Evolutionary conservation across 2,797 vertebrate species (phyloP).

Genomic region (Parauchenoglanis punctatus): DNA sequence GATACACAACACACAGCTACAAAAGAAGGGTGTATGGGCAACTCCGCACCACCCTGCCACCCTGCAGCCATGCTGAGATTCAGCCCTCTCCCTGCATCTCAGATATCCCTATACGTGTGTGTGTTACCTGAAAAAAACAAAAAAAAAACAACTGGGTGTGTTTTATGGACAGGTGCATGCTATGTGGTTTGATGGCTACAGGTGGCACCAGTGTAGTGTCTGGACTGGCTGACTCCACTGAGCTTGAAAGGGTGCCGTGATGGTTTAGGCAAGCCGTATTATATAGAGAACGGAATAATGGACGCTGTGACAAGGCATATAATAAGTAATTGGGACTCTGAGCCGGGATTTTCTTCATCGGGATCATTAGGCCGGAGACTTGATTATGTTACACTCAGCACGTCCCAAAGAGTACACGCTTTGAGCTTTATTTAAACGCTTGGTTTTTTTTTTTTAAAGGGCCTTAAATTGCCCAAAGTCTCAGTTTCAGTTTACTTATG

Average conservation of each 20-base stretch:
- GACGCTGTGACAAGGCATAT: slow-evolving; percentile 75
- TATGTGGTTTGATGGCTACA: slow-evolving; percentile 73
- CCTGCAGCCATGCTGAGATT: slow-evolving; percentile 29
- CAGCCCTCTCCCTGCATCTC: slow-evolving; percentile 40
- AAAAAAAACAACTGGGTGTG: slow-evolving; percentile 63
- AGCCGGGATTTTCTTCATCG: slow-evolving; percentile 67
- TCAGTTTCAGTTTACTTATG: slow-evolving; percentile 69
- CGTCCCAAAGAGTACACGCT: slow-evolving; percentile 61
- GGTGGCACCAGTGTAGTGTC: slow-evolving; percentile 72
- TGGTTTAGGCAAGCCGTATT: slow-evolving; percentile 69
- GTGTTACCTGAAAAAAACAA: slow-evolving; percentile 52
- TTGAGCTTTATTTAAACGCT: slow-evolving; percentile 56
- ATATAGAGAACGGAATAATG: slow-evolving; percentile 74
- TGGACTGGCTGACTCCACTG: slow-evolving; percentile 78
- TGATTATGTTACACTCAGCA: slow-evolving; percentile 71
- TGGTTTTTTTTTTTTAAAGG: slow-evolving; percentile 37
- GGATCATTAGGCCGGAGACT: slow-evolving; percentile 67
- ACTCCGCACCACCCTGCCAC: slow-evolving; percentile 47
- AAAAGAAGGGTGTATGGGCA: slow-evolving; percentile 61
- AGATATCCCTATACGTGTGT: slow-evolving; percentile 50
- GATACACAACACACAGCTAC: slow-evolving; percentile 76
- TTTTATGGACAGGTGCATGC: slow-evolving; percentile 75
- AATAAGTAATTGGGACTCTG: slow-evolving; percentile 75
- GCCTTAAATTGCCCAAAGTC: slow-evolving; percentile 57
- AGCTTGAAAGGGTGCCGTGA: slow-evolving; percentile 68